Evolutionary conservation across 2,113 vertebrate genomes (phyloP), one percentile per base, ranked within the genome.

Genomic region (Oriolus oriolus): DNA sequence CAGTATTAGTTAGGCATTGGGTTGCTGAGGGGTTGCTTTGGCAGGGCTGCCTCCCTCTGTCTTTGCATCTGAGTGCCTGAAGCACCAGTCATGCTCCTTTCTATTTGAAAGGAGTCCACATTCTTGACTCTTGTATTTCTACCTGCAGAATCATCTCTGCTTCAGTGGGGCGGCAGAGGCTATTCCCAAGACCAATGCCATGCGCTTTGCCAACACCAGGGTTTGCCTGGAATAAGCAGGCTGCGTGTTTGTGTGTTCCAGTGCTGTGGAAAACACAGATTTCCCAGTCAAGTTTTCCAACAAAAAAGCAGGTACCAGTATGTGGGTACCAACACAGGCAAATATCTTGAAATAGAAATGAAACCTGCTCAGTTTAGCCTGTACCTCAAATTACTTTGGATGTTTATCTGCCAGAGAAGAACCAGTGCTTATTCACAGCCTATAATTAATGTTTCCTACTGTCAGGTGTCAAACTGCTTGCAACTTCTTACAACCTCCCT

Each of bases 211-310:
- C 52, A 75, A 3, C 59, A 63, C 28, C 0, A 2, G 31, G 11
- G 15, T 54, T 87, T 75, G 44, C 14, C 61, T 50, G 47, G 23
- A 87, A 57, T 33, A 74, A 11, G 12, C 21, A 71, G 26, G 57
- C 59, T 79, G 33, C 0, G 0, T 14, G 27, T 42, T 63, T 10
- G 2, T 35, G 30, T n/a, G 23, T 23, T 78, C 52, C 18, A 35
- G 3, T 11, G 19, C 49, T 64, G 10, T 8, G 27, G 21, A 57
- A 87, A 57, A 86, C 47, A 74, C 8, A 63, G 39, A 71, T 35
- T 83, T 79, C 30, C 63, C 24, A 57, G 20, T 59, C 45, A 66
- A 59, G 12, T 63, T 89, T 92, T 82, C n/a, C 20, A 85, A 18
- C 11, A 45, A 82, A 57, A 50, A 91, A n/a, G 22, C 5, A 3